Percentiles rank a stretch among this genome's conserved stretches.
phyloP scores from a whole-genome alignment of 2,113 vertebrate genomes.

The Archilochus colubris region DNA sequence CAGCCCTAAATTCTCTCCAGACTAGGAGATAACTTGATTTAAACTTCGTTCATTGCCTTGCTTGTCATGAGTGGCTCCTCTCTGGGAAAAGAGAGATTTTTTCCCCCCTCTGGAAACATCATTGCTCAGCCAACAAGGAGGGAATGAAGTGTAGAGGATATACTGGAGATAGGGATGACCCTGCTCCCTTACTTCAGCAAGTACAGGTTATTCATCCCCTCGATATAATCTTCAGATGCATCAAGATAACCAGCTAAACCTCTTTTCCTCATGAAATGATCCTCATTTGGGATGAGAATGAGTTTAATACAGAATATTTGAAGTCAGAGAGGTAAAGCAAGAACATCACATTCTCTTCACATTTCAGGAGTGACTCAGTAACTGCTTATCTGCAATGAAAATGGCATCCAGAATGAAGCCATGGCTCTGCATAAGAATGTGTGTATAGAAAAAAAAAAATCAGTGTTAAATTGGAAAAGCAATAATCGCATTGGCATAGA shows the following conservation, averaged over 20 bases:
- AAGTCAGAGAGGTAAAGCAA: not conserved
- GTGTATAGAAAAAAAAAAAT: not conserved
- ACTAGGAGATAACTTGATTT: not conserved
- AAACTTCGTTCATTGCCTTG: not conserved
- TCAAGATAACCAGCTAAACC: not conserved
- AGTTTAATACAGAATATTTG: not conserved
- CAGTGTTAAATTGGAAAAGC: not conserved
- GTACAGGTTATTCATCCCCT: not conserved
- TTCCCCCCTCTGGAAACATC: not conserved
- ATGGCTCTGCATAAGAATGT: accelerated
- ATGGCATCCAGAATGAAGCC: not conserved
- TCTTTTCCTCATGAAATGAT: not conserved
- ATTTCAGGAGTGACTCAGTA: not conserved
- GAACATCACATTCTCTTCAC: not conserved
- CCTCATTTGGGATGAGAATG: not conserved
- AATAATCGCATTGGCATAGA: not conserved
- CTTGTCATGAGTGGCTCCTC: not conserved
- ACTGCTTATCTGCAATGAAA: not conserved
- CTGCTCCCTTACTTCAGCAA: not conserved
- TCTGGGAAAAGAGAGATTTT: not conserved
- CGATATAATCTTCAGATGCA: not conserved
- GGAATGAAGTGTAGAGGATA: not conserved
- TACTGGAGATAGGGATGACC: not conserved
- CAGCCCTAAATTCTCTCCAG: not conserved
- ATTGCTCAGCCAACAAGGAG: not conserved